phyloP scores from a whole-genome alignment of 1,140 invertebrate species.

The Danaus plexippus region DNA sequence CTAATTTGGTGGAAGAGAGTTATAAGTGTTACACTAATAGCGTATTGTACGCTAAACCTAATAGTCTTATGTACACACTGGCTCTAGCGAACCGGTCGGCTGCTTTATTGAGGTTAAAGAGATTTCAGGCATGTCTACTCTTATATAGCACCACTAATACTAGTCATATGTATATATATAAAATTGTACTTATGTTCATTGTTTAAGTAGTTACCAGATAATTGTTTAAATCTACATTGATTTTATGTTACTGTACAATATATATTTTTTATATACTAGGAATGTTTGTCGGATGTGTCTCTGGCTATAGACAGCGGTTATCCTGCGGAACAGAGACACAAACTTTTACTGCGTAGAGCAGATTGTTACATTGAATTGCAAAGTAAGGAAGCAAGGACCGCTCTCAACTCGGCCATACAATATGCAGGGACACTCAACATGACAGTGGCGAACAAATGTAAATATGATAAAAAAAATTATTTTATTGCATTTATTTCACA shows the following conservation, averaged over 20 bases:
- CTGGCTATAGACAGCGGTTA: slow-evolving; percentile 40
- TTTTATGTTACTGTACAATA: too few species aligned
- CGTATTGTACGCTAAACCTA: slow-evolving; percentile 46
- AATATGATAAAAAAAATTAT: slow-evolving; percentile 7
- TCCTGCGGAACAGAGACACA: slow-evolving; percentile 39
- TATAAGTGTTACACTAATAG: slow-evolving; percentile 52
- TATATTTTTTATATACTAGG: slow-evolving; percentile 25
- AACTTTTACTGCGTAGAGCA: slow-evolving; percentile 40
- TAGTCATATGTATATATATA: too few species aligned
- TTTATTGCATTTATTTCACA: too few species aligned
- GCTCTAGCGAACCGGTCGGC: slow-evolving; percentile 59
- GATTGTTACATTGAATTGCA: slow-evolving; percentile 50
- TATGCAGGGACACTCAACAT: slow-evolving; percentile 30
- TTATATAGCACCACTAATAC: background rate
- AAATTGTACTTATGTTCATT: too few species aligned
- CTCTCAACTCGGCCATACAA: slow-evolving; percentile 28
- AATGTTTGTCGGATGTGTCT: slow-evolving; percentile 43
- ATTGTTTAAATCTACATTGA: too few species aligned
- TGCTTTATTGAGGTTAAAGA: slow-evolving; percentile 43
- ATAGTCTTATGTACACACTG: slow-evolving; percentile 45
- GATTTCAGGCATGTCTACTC: slow-evolving; percentile 36
- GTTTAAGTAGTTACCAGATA: too few species aligned
- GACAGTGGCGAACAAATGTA: slow-evolving; percentile 18
- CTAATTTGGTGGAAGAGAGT: slow-evolving; percentile 41
- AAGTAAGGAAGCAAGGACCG: slow-evolving; percentile 20